Conservation (phyloP, 2,113 vertebrate species). For the Gracilinanus agilis region DNA sequence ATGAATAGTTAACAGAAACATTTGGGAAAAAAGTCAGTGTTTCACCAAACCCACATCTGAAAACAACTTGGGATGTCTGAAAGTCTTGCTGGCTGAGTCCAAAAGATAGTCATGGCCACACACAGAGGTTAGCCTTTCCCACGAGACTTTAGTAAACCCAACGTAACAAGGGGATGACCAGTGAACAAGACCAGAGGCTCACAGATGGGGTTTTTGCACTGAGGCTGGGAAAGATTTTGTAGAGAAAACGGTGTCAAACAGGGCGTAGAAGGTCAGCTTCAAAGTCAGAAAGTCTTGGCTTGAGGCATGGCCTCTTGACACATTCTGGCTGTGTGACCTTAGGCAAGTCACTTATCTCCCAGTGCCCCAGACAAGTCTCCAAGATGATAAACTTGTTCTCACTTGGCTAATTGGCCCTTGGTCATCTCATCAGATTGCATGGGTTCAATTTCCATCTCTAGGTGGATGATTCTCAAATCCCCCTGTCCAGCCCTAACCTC, state of each 20-base stretch:
- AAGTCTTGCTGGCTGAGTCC: too few relatives aligned
- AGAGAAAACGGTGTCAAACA: too few relatives aligned
- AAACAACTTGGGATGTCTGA: background rate
- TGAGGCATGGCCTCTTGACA: background rate
- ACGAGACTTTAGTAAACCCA: background rate
- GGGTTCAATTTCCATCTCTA: background rate
- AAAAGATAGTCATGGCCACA: background rate
- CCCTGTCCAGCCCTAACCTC: background rate
- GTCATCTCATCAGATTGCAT: too few relatives aligned
- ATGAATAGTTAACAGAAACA: background rate
- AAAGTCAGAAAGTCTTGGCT: background rate
- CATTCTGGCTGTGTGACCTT: background rate
- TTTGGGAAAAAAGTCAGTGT: background rate
- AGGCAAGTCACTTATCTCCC: background rate
- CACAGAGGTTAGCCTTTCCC: background rate
- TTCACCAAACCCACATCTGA: background rate
- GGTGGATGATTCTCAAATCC: background rate
- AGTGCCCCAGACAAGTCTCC: background rate
- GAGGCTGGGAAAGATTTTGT: too few relatives aligned
- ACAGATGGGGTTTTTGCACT: background rate
- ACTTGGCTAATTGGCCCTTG: background rate
- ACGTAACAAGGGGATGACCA: accelerated
- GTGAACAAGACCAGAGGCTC: background rate
- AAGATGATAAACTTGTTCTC: background rate
- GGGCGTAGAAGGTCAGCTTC: too few relatives aligned